Evolutionary conservation across 1,140 invertebrate genomes (phyloP).

Genomic region (Drosophila nasuta): DNA sequence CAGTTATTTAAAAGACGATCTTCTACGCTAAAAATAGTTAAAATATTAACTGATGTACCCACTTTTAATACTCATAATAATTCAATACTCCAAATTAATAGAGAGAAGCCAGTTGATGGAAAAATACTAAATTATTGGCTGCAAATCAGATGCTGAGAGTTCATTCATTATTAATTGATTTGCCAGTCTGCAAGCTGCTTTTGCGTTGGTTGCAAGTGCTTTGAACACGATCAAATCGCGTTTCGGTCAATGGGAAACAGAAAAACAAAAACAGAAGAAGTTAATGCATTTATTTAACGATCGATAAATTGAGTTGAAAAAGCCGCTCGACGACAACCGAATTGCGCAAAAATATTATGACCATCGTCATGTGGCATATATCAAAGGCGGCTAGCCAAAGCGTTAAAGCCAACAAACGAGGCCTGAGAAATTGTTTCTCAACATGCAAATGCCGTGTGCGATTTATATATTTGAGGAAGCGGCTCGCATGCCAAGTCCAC

Average conservation of each 20-base stretch:
- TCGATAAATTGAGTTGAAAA: conserved; percentile 66
- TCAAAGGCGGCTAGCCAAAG: conserved; percentile 65
- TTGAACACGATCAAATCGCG: conserved; percentile 40
- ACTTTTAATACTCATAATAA: background rate
- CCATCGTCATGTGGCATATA: conserved; percentile 75
- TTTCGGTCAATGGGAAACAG: background rate
- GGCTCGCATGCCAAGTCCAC: conserved; percentile 66
- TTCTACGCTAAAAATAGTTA: too few relatives aligned
- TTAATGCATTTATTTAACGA: conserved; percentile 73
- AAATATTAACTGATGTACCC: too few relatives aligned
- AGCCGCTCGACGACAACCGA: conserved; percentile 74
- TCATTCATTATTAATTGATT: conserved; percentile 70
- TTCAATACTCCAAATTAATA: conserved; percentile 50
- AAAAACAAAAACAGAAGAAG: conserved; percentile 39
- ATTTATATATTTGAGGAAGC: conserved; percentile 77
- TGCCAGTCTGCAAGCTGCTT: conserved; percentile 41
- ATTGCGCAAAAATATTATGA: conserved; percentile 83
- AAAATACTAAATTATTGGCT: conserved; percentile 47
- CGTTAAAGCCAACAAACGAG: conserved; percentile 56
- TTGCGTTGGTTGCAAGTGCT: conserved; percentile 40
- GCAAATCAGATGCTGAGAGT: conserved; percentile 34
- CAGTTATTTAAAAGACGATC: background rate
- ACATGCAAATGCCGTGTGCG: conserved; percentile 79
- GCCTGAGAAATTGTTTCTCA: conserved; percentile 79
- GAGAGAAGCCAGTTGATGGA: conserved; percentile 56